Base-by-base conservation (phyloP, 2,888 invertebrate genomes). In the Synergus itoensis region DNA sequence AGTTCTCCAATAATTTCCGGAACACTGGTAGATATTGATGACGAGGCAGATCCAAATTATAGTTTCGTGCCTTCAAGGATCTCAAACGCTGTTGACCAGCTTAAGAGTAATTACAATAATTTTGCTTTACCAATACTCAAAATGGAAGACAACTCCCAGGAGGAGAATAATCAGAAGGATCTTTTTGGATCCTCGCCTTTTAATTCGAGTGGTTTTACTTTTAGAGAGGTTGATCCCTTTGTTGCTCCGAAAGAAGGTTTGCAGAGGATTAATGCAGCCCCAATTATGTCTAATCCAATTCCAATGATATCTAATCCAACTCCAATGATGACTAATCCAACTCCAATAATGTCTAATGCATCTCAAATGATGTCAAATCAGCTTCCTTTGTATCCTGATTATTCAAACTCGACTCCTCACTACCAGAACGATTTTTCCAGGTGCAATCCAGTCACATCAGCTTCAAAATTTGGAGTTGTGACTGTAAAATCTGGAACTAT, bases 161-260 rank as follows among this genome's bases (percentile, higher is more conserved):
- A 45, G 57, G 79, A 79, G 77, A 43, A 16, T 16, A 45, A 73
- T 16, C 3, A 28, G 21, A 92, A 89, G 80, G 93, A 93, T 81
- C 86, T 92, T 1, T 92, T 92, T 67, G 93, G 92, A 0, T 92
- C 92, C 0, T 92, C 92, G 3, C 92, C 92, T 0, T 92, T 92
- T 65, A 88, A 86, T 77, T 90, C 90, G 4, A 87, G 86, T 41
- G 86, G 86, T 11, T 91, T 91, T 43, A 11, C 21, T 21, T 69
- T 69, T 21, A 21, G 18, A 21, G 48, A 73, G 69, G 86, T 87
- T n/a, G 91, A 92, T 87, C 91, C 91, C 0, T 92, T 92, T 14
- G 69, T 12, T 69, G 21, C 14, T 16, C 21, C 40, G 0, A 18
- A 9, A 8, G 8, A 16, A 41, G 1, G 41, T 41, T 11, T 40